Percentiles rank a stretch among this genome's conserved stretches.
Conservation (phyloP, 2,113 vertebrate genomes). For the Donacobius atricapilla region DNA sequence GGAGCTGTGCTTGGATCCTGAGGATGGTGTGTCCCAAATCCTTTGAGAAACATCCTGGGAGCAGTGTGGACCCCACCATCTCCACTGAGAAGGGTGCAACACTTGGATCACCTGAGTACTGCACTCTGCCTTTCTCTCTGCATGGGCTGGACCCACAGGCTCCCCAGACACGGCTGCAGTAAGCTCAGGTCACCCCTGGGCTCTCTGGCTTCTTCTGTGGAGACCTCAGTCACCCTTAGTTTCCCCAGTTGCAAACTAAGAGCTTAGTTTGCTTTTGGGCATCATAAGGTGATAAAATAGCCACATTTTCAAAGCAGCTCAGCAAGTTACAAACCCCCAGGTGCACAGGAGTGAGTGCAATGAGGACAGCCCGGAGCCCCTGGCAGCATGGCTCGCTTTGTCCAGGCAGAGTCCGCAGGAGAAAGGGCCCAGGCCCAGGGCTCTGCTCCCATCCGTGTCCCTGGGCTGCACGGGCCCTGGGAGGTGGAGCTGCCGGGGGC, state of each 20-base stretch:
- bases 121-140: rapidly evolving
- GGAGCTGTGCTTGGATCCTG: neutral
- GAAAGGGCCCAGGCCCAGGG: rapidly evolving
- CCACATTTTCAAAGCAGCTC: neutral
- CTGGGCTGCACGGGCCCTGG: neutral
- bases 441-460: neutral
- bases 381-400: rapidly evolving
- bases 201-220: neutral
- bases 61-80: no score
- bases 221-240: neutral
- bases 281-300: rapidly evolving
- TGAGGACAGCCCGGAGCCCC: rapidly evolving
- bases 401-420: neutral
- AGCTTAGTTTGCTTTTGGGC: neutral
- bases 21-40: neutral
- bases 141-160: neutral
- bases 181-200: neutral
- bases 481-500: neutral
- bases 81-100: rapidly evolving
- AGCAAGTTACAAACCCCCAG: rapidly evolving
- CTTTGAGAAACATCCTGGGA: neutral
- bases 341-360: rapidly evolving
- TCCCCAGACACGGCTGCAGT: rapidly evolving
- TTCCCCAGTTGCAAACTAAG: neutral
- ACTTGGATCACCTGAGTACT: rapidly evolving